Conservation (phyloP, 2,113 vertebrate genomes). For the Sapajus apella region DNA sequence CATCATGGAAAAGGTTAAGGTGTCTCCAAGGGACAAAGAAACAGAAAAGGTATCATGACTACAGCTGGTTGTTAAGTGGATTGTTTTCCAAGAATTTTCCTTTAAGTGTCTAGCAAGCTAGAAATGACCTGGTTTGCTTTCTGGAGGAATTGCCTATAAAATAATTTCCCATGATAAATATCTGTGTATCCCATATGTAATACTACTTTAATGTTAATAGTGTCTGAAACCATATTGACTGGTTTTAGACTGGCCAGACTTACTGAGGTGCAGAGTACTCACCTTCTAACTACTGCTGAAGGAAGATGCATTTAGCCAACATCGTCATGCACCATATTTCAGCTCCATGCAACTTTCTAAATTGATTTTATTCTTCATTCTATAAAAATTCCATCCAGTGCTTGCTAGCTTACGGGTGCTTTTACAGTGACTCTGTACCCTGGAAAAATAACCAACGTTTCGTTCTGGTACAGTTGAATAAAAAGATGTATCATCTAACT, state of each 20-base stretch:
- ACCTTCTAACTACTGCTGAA: slow-evolving; percentile 22
- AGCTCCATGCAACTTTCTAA: slow-evolving; percentile 42
- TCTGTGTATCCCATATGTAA: neutral
- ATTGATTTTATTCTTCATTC: slow-evolving; percentile 70
- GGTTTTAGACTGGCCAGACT: neutral
- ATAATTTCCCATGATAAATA: slow-evolving; percentile 26
- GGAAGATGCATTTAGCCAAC: slow-evolving; percentile 58
- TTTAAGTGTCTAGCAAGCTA: slow-evolving; percentile 49
- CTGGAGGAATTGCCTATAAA: slow-evolving; percentile 44
- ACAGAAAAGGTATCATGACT: slow-evolving; percentile 48
- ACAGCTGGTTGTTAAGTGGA: slow-evolving; percentile 53
- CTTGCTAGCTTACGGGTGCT: slow-evolving; percentile 15
- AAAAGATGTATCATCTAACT: neutral
- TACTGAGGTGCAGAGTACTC: neutral
- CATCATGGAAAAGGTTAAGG: slow-evolving; percentile 60
- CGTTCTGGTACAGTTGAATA: neutral
- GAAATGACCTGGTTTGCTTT: slow-evolving; percentile 48
- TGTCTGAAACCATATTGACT: slow-evolving; percentile 31
- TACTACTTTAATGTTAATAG: slow-evolving; percentile 43
- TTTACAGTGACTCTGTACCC: neutral
- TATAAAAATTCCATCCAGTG: slow-evolving; percentile 36
- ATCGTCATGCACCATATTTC: neutral
- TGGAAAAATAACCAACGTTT: slow-evolving; percentile 19
- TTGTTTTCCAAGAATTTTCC: slow-evolving; percentile 62
- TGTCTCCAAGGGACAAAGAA: slow-evolving; percentile 66